Evolutionary conservation across 1,140 invertebrate genomes (phyloP), one percentile per base, ranked within the genome.

Genomic region (Ceratina calcarata): DNA sequence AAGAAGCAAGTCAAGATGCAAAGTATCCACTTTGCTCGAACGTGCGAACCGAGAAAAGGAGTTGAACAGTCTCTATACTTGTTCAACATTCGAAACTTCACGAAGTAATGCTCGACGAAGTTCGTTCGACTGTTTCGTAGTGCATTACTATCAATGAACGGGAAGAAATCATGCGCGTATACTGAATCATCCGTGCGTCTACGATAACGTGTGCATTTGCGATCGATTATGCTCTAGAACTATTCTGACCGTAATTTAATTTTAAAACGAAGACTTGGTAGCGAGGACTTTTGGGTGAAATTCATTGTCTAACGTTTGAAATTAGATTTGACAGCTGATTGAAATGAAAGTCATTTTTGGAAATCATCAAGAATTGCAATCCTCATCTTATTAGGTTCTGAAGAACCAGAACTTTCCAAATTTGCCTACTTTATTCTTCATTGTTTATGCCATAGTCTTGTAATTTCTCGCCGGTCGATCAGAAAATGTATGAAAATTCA

Each of bases 71-170:
- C 67, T 66, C 49, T 32, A 49, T 61, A 20, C 32, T 49, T 49
- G 69, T 71, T 71, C 69, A 71, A 60, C 27, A 27, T 60, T 24
- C 37, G 32, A 45, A 71, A 71, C 69, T 71, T 61, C 15, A 15
- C 20, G 55, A 45, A 57, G 55, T 70, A 70, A 60, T 24, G 27
- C 37, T 27, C 22, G 27, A 37, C 24, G n/a, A 71, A 69, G 24
- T 71, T 71, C 27, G 24, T 70, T 57, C 12, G 12, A 20, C 24
- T 70, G 53, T 45, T 45, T 60, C 67, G 24, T 69, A 27, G 18
- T 55, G 18, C 24, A 51, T 69, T 55, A 13, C 53, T 32, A 1
- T 45, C 37, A 45, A 45, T 45, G 37, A 45, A 10, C 37, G 2
- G 7, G 10, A 45, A 6, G 37, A 45, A 45, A 45, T 45, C 37